Evolutionary conservation across 2,113 vertebrate genomes (phyloP).

Genomic region (Agapornis roseicollis): DNA sequence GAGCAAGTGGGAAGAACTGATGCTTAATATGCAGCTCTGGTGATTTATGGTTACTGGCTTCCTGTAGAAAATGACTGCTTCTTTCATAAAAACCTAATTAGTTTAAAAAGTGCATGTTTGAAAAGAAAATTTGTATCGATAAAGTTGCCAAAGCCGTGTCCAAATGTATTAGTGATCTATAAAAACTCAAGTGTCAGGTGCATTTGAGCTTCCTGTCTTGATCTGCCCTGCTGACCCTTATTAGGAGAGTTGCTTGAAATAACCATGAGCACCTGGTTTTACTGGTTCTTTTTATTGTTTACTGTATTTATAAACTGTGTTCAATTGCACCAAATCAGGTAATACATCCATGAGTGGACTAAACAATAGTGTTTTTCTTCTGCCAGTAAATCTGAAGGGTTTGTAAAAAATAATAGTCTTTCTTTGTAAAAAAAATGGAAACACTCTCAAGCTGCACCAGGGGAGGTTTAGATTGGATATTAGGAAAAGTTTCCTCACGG

Average conservation of each 20-base stretch:
- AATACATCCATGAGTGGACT: not conserved
- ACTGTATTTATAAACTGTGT: not conserved
- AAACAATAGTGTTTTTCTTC: not conserved
- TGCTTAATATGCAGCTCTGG: conserved; percentile 47
- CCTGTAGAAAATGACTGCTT: conserved; percentile 52
- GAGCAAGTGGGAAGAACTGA: conserved; percentile 59
- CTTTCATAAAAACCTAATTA: conserved; percentile 61
- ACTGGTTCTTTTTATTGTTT: not conserved
- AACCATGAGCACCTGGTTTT: not conserved
- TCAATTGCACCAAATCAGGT: not conserved
- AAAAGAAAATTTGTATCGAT: conserved; percentile 9
- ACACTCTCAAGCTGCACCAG: not conserved
- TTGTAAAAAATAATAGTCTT: not conserved
- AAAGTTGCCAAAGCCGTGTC: not conserved
- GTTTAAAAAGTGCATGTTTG: conserved; percentile 11
- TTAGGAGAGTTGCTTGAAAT: not conserved
- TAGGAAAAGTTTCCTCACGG: not conserved
- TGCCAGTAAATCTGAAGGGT: not conserved
- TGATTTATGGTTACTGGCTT: conserved; percentile 54
- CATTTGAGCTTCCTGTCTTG: not conserved
- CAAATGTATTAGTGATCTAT: not conserved
- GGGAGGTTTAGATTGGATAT: not conserved
- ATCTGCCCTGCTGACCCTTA: not conserved
- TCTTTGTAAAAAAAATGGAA: not conserved
- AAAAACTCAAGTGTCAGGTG: not conserved